phyloP scores from a whole-genome alignment of 2,888 invertebrate genomes.

The Chironomus tentans region DNA sequence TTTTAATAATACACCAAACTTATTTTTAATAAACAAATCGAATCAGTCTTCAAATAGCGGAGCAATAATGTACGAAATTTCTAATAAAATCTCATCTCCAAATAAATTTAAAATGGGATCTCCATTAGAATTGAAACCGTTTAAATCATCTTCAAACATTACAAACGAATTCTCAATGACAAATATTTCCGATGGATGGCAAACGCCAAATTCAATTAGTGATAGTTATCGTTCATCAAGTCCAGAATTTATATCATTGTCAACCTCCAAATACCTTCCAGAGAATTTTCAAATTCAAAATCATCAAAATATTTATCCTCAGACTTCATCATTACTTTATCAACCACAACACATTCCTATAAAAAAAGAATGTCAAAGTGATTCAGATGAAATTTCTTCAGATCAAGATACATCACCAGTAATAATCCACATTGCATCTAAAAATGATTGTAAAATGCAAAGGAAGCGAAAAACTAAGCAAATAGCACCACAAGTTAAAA shows the following conservation, averaged over 20 bases:
- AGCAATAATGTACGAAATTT: not conserved
- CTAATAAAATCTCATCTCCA: not conserved
- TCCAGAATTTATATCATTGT: constrained; percentile 13
- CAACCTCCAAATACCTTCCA: constrained; percentile 7
- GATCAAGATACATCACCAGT: not conserved
- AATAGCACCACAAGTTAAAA: constrained; percentile 69
- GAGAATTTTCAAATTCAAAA: constrained; percentile 4
- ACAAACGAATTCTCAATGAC: not conserved
- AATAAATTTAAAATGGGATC: not conserved
- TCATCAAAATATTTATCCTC: not conserved
- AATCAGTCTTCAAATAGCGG: not conserved
- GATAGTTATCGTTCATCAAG: constrained; percentile 2
- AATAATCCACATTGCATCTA: not conserved
- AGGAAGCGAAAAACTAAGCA: constrained; percentile 54
- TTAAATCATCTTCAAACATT: too few species aligned
- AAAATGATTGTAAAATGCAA: not conserved
- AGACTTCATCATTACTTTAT: too few species aligned
- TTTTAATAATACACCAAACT: not conserved
- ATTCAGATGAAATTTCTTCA: constrained; percentile 1
- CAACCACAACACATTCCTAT: not conserved
- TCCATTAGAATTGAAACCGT: not conserved
- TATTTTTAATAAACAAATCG: not conserved
- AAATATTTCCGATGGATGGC: constrained; percentile 1
- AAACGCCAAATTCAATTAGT: not conserved
- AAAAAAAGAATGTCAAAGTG: not conserved